Conservation (phyloP, 1,140 invertebrate species). For the Pseudomyrmex concolor region DNA sequence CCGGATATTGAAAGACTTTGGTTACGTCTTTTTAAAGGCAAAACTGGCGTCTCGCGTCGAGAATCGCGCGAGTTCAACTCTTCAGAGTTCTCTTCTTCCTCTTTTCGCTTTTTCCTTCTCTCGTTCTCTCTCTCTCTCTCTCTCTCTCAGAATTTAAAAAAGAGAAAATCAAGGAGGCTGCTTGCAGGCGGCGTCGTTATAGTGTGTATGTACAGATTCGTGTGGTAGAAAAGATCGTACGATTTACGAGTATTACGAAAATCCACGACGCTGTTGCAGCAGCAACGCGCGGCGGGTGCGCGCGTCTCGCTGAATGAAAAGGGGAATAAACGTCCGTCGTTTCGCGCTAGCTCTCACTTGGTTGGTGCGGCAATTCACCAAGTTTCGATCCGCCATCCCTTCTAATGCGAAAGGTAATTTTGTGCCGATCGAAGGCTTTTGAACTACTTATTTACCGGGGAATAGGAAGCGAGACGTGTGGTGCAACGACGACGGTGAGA, state of each 20-base stretch:
- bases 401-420: conserved; percentile 64
- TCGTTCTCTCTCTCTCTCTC: background rate
- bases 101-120: too few relatives aligned
- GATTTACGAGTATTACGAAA: conserved; percentile 60
- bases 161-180: conserved; percentile 33
- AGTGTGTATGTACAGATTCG: background rate
- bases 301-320: conserved; percentile 43
- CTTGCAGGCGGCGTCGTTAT: background rate
- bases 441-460: conserved; percentile 58
- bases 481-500: background rate
- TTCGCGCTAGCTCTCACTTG: conserved; percentile 44
- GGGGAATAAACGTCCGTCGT: conserved; percentile 56
- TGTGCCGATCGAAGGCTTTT: conserved; percentile 56
- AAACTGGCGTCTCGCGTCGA: background rate
- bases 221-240: conserved; percentile 14
- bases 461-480: conserved; percentile 45
- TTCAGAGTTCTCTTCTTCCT: conserved; percentile 18
- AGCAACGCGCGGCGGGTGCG: background rate
- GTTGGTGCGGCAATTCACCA: conserved; percentile 31
- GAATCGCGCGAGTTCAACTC: conserved; percentile 12
- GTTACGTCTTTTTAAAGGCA: background rate
- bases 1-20: background rate
- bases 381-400: conserved; percentile 30
- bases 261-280: conserved; percentile 22
- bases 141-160: conserved; percentile 5